A percentile compares a stretch with the other conserved stretches of the same genome.
Evolutionary conservation across 2,113 vertebrate genomes (phyloP).

Genomic region (Dasypus novemcinctus): DNA sequence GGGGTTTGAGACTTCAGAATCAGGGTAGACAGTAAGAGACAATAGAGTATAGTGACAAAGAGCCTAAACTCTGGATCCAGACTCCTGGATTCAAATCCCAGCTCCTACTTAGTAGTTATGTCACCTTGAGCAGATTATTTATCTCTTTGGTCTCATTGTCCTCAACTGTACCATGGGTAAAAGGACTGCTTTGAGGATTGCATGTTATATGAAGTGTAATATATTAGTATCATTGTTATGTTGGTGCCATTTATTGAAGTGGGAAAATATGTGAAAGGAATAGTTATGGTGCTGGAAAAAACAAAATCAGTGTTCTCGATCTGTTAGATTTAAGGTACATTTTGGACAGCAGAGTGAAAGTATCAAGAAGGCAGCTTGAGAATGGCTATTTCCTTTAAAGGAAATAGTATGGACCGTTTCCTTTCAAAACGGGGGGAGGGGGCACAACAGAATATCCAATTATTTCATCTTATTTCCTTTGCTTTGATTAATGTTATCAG

Average conservation of each 20-base stretch:
- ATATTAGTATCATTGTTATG: background rate
- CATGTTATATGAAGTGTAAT: background rate
- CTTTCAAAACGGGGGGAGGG: constrained; percentile 37
- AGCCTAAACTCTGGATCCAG: background rate
- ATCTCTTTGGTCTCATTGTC: background rate
- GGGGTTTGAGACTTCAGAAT: background rate
- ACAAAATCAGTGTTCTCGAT: background rate
- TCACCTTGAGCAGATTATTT: background rate
- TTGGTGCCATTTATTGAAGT: background rate
- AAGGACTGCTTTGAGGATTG: background rate
- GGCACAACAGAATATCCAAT: background rate
- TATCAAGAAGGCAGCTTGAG: constrained; percentile 25
- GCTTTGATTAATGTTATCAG: constrained; percentile 41
- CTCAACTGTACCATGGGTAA: background rate
- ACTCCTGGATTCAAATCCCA: background rate
- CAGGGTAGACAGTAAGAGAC: background rate
- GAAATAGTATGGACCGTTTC: background rate
- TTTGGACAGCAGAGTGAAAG: constrained; percentile 19
- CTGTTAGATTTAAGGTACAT: background rate
- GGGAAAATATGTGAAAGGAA: background rate
- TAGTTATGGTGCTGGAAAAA: background rate
- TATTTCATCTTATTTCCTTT: constrained; percentile 47
- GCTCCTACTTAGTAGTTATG: background rate
- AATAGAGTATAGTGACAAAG: background rate
- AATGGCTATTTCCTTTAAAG: constrained; percentile 10